Evolutionary conservation across 2,888 invertebrate species (phyloP).

Genomic region (Diogma glabrata): DNA sequence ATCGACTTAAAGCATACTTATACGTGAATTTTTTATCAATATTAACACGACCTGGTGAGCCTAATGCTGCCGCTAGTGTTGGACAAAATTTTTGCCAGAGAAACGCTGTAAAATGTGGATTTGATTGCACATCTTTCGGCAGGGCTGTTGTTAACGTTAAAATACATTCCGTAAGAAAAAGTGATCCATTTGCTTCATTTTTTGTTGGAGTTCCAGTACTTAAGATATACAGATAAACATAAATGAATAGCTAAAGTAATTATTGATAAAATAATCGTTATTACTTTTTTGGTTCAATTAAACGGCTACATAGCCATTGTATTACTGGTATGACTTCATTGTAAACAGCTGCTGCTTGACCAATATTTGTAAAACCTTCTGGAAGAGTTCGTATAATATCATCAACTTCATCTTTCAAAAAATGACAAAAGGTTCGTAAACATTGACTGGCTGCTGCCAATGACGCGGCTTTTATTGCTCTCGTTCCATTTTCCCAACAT

Average conservation of each 20-base stretch:
- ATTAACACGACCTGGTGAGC: constrained; percentile 57
- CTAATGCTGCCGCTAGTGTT: constrained; percentile 73
- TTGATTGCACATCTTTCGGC: constrained; percentile 70
- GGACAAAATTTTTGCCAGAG: constrained; percentile 91
- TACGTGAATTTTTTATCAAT: constrained; percentile 69
- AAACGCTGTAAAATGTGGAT: constrained; percentile 77
- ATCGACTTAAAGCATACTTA: constrained; percentile 36
- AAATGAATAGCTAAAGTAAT: too few relatives aligned
- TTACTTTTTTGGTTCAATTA: constrained; percentile 74
- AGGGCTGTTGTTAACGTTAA: constrained; percentile 72
- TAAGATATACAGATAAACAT: too few relatives aligned
- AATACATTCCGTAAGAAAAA: constrained; percentile 78
- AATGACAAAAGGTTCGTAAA: constrained; percentile 71
- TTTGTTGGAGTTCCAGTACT: constrained; percentile 32
- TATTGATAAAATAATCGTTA: constrained; percentile 28
- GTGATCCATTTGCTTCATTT: constrained; percentile 35
- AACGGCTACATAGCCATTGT: constrained; percentile 75
- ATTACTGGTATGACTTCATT: constrained; percentile 84
- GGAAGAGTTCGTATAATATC: constrained; percentile 42
- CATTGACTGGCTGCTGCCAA: constrained; percentile 85
- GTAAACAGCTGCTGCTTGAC: constrained; percentile 66
- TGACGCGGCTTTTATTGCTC: constrained; percentile 75
- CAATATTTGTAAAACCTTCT: constrained; percentile 42
- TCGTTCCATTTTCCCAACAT: constrained; percentile 65
- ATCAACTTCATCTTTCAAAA: constrained; percentile 48